phyloP scores from a whole-genome alignment of 1,140 invertebrate species.

The Eupristina koningsbergeri region DNA sequence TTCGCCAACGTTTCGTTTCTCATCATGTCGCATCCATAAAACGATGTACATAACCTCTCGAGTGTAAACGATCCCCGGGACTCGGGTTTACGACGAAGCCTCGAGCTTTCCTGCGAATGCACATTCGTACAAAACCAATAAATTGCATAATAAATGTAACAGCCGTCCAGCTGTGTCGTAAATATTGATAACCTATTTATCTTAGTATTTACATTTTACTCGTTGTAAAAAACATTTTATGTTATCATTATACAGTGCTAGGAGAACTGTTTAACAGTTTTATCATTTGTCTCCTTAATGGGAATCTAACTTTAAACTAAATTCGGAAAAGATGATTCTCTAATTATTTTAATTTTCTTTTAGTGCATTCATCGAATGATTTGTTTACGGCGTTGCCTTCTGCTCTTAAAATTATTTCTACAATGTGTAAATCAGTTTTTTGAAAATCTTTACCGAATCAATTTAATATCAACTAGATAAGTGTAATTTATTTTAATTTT shows the following conservation, averaged over 20 bases:
- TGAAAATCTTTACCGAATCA: no score
- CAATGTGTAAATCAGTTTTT: no score
- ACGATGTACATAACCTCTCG: not conserved
- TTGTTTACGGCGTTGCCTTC: no score
- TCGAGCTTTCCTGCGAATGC: not conserved
- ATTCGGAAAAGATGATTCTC: no score
- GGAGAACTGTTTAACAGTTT: not conserved
- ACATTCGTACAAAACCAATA: not conserved
- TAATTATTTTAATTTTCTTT: no score
- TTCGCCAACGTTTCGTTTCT: no score
- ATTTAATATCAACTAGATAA: no score
- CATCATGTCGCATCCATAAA: not conserved
- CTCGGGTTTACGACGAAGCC: not conserved
- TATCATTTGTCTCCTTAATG: not conserved
- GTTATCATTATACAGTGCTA: not conserved
- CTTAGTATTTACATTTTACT: not conserved
- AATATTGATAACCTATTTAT: slow-evolving; percentile 41
- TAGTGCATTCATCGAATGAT: no score
- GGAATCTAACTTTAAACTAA: not conserved
- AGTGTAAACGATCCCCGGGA: slow-evolving; percentile 3
- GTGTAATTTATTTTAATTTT: no score
- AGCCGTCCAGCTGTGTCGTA: slow-evolving; percentile 17
- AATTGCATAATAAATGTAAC: slow-evolving; percentile 41
- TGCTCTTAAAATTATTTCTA: no score
- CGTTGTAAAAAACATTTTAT: not conserved